Evolutionary conservation across 2,797 vertebrate species (phyloP).

Genomic region (Peromyscus nudipes): DNA sequence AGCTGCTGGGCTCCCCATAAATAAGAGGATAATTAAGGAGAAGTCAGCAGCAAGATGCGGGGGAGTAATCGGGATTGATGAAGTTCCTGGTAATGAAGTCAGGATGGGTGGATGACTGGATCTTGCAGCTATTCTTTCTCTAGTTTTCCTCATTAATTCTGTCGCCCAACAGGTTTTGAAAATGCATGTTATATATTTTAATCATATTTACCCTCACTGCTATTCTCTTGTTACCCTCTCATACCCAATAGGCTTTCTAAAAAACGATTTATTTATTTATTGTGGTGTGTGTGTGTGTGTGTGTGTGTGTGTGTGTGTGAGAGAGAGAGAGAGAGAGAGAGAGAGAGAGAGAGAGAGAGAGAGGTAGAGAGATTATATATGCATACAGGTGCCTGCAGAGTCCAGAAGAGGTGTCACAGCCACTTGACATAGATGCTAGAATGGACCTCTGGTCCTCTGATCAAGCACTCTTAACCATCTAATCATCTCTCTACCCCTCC

Average conservation of each 20-base stretch:
- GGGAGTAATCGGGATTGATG: neutral
- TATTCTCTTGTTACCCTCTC: neutral
- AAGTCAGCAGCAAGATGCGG: neutral
- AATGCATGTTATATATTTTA: neutral
- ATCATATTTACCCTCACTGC: neutral
- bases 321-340: neutral
- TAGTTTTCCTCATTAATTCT: conserved; percentile 14
- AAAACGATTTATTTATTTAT: neutral
- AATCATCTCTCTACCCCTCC: neutral
- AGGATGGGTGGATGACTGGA: neutral
- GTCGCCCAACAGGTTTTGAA: neutral
- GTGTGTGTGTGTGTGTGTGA: neutral
- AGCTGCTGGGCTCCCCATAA: neutral
- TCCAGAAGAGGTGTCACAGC: neutral
- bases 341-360: neutral
- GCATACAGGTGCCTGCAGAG: neutral
- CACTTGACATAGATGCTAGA: neutral
- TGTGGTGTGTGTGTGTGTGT: neutral
- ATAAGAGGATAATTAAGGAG: neutral
- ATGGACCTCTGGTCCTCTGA: neutral
- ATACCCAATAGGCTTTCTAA: neutral
- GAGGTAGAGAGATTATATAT: neutral
- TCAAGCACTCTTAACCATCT: neutral
- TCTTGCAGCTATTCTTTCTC: neutral
- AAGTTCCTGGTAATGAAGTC: neutral